A percentile compares a stretch with the other conserved stretches of the same genome.
phyloP scores from a whole-genome alignment of 2,113 vertebrate genomes.

The Phrynocephalus versicolor region DNA sequence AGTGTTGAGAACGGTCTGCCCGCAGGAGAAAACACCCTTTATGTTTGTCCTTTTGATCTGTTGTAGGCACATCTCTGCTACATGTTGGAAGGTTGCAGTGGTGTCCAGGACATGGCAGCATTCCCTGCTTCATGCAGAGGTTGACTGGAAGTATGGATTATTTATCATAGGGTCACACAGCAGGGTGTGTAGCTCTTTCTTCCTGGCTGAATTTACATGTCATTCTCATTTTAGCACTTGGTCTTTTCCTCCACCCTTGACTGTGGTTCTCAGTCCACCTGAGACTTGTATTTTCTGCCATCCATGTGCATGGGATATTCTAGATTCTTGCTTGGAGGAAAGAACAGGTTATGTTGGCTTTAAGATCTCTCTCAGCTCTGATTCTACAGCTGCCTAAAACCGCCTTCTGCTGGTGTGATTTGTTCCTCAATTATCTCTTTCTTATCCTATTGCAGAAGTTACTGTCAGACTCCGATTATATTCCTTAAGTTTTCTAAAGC shows the following conservation, averaged over 20 bases:
- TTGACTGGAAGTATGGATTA: no score
- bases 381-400: background rate
- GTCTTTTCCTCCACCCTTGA: background rate
- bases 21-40: background rate
- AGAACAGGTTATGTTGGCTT: background rate
- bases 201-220: background rate
- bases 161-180: background rate
- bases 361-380: background rate
- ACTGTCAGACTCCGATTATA: accelerated
- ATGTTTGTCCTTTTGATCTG: no score
- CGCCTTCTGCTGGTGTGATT: background rate
- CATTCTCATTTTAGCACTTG: background rate
- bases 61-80: no score
- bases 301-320: no score
- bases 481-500: background rate
- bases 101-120: no score
- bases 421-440: background rate
- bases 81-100: background rate
- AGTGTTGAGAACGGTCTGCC: background rate
- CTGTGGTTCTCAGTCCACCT: background rate
- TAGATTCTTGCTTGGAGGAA: background rate
- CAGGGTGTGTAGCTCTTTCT: no score
- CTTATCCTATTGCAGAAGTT: background rate
- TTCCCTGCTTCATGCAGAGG: no score
- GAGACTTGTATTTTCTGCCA: background rate